Evolutionary conservation across 2,888 invertebrate genomes (phyloP).

Genomic region (Aleiodes leptofemur): DNA sequence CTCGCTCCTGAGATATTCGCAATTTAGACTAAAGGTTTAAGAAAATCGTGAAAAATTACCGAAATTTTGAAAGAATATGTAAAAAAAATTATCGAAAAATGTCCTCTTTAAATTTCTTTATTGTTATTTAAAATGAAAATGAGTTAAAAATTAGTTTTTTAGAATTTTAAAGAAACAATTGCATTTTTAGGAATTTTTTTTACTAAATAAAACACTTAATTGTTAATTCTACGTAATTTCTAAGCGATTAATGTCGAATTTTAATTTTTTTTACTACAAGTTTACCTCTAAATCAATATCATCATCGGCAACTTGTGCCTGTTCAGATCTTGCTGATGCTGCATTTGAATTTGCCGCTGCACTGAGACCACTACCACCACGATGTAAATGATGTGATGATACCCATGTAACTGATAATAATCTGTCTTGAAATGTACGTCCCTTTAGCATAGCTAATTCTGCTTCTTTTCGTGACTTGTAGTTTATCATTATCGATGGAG

Average conservation of each 20-base stretch:
- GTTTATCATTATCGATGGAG: conserved; percentile 86
- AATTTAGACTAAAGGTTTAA: too few relatives aligned
- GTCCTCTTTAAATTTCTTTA: too few relatives aligned
- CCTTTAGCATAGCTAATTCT: conserved; percentile 86
- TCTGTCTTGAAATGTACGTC: conserved; percentile 84
- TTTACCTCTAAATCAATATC: conserved; percentile 72
- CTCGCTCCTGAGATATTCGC: too few relatives aligned
- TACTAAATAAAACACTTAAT: background rate
- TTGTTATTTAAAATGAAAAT: background rate
- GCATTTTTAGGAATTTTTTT: too few relatives aligned
- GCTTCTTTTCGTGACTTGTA: conserved; percentile 87
- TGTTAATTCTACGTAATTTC: conserved; percentile 31
- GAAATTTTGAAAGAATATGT: too few relatives aligned
- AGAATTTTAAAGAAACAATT: background rate
- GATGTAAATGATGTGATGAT: conserved; percentile 71
- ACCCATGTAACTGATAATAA: conserved; percentile 77
- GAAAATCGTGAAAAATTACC: too few relatives aligned
- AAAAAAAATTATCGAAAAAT: too few relatives aligned
- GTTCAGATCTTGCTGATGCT: conserved; percentile 68
- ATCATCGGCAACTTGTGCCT: conserved; percentile 67
- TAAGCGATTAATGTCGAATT: background rate
- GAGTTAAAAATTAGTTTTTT: background rate
- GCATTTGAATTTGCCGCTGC: conserved; percentile 55
- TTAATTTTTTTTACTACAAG: too few relatives aligned
- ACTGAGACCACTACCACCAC: conserved; percentile 75